These are phyloP conservation scores for Eupristina koningsbergeri DNA, from an alignment of 1,140 invertebrate genomes.

Conservation along the genomic window DNA sequence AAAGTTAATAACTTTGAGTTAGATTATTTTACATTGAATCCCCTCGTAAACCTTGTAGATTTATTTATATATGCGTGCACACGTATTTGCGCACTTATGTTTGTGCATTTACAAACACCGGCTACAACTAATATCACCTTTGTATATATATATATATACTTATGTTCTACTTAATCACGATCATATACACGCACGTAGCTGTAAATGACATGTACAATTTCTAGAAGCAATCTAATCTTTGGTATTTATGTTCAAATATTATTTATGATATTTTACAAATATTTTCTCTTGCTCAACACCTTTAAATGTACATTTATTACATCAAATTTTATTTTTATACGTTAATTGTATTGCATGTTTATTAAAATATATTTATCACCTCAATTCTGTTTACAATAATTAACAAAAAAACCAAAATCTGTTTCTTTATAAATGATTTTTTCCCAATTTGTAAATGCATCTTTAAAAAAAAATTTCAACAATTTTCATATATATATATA, in stretches of 20 bases:
- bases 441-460: no score
- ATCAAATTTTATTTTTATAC: background rate
- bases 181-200: background rate
- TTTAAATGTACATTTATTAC: background rate
- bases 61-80: background rate
- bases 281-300: background rate
- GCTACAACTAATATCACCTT: background rate
- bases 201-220: background rate
- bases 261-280: background rate
- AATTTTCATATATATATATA: no score
- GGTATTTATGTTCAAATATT: background rate
- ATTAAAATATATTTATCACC: no score
- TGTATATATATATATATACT: no score
- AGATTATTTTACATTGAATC: background rate
- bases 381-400: no score
- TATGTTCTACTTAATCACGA: constrained; percentile 7
- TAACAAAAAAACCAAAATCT: no score
- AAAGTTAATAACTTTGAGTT: background rate
- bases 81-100: background rate
- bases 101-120: background rate
- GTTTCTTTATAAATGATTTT: no score
- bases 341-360: background rate
- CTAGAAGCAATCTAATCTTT: background rate
- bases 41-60: background rate
- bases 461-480: no score